phyloP scores from a whole-genome alignment of 2,797 vertebrate genomes.

The Spinus pinus region DNA sequence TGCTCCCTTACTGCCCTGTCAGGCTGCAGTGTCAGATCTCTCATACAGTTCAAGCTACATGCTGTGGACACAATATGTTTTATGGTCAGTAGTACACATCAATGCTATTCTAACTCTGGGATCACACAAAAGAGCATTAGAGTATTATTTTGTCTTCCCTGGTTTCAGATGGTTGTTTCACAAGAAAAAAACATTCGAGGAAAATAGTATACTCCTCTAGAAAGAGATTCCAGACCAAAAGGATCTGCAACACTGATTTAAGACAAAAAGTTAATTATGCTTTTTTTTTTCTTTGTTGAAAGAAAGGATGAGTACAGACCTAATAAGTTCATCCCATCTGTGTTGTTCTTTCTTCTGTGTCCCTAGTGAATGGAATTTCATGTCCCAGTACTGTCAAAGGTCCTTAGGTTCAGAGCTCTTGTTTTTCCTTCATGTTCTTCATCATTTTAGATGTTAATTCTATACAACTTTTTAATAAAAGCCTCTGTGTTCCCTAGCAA shows the following conservation, averaged over 20 bases:
- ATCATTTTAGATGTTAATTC: background rate
- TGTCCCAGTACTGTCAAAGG: background rate
- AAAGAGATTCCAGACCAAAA: background rate
- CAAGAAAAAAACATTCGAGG: background rate
- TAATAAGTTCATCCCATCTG: background rate
- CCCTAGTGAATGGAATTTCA: background rate
- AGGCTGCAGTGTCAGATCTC: background rate
- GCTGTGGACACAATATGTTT: background rate
- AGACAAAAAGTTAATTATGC: background rate
- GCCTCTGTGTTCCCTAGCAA: background rate
- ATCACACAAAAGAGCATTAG: background rate
- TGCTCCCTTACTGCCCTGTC: background rate
- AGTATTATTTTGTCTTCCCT: background rate
- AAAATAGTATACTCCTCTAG: background rate
- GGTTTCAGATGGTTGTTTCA: background rate
- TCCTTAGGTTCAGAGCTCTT: background rate
- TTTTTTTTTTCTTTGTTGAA: background rate
- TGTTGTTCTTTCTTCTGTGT: background rate
- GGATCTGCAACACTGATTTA: background rate
- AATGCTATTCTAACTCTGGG: background rate
- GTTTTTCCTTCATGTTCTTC: background rate
- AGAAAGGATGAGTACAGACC: background rate
- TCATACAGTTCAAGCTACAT: background rate
- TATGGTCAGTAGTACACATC: background rate
- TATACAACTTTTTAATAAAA: background rate